A percentile compares a stretch with the other conserved stretches of the same genome.
These are phyloP conservation scores for Sceloporus undulatus DNA, from an alignment of 2,113 vertebrate genomes.

Conservation along the genomic window DNA sequence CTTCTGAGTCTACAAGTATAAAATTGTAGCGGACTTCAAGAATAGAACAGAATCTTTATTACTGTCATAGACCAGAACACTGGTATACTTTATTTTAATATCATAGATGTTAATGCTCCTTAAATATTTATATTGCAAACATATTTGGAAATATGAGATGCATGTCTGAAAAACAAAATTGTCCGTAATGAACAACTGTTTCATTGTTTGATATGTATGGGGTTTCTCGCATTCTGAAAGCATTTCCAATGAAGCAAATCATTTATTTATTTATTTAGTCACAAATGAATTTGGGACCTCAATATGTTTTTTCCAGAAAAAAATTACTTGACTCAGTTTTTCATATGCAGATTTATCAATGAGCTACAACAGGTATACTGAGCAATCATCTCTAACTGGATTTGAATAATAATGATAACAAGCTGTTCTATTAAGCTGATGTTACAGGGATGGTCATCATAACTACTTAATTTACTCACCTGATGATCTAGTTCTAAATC, in stretches of 20 bases:
- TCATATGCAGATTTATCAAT: background rate
- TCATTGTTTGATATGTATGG: background rate
- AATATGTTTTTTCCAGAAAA: background rate
- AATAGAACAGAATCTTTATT: too few relatives aligned
- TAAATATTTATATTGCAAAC: background rate
- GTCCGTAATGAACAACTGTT: background rate
- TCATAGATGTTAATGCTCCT: background rate
- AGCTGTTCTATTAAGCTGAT: constrained; percentile 4
- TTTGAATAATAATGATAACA: constrained; percentile 17
- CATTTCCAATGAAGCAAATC: background rate
- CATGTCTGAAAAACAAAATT: background rate
- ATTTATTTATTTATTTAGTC: background rate
- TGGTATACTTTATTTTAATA: too few relatives aligned
- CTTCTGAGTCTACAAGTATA: background rate
- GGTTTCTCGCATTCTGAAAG: background rate
- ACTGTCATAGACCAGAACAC: too few relatives aligned
- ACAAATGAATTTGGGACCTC: background rate
- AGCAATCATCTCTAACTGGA: background rate
- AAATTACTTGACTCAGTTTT: background rate
- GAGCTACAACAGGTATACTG: background rate
- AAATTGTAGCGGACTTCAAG: background rate
- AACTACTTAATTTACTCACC: constrained; percentile 8
- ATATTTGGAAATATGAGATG: background rate
- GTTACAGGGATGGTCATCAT: background rate
- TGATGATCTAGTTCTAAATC: constrained; percentile 9